These are phyloP conservation scores for Eulacestoma nigropectus DNA, from an alignment of 2,113 vertebrate species.

Conservation along the genomic window DNA sequence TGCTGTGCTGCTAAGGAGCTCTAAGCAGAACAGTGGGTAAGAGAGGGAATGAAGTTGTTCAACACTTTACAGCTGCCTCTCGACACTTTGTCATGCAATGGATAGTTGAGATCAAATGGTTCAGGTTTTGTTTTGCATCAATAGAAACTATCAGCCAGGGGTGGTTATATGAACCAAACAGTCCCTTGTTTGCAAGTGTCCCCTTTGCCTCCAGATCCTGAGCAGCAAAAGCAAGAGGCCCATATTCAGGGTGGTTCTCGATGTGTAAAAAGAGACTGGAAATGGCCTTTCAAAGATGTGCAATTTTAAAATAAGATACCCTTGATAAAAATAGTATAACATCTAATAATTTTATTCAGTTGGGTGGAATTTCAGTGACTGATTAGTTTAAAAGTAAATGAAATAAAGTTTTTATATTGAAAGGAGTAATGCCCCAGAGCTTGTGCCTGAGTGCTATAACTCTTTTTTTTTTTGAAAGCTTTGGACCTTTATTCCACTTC, in stretches of 20 bases:
- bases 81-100: not conserved
- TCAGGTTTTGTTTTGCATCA: not conserved
- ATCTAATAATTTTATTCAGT: not conserved
- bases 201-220: not conserved
- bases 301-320: not conserved
- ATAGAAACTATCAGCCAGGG: not conserved
- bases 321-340: not conserved
- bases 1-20: not conserved
- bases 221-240: not conserved
- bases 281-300: not conserved
- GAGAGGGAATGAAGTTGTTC: not conserved
- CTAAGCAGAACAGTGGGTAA: not conserved
- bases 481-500: not conserved
- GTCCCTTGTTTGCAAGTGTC: fast-evolving
- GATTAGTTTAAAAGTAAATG: not conserved
- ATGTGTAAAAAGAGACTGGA: not conserved
- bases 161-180: not conserved
- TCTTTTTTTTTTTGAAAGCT: not conserved
- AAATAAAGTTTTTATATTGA: not conserved
- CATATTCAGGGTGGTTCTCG: not conserved
- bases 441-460: not conserved
- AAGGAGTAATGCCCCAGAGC: not conserved
- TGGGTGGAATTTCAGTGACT: not conserved
- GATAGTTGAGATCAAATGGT: not conserved
- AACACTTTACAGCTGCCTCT: not conserved